Conservation (phyloP, 1,140 invertebrate genomes). For the Liolophura sinensis region DNA sequence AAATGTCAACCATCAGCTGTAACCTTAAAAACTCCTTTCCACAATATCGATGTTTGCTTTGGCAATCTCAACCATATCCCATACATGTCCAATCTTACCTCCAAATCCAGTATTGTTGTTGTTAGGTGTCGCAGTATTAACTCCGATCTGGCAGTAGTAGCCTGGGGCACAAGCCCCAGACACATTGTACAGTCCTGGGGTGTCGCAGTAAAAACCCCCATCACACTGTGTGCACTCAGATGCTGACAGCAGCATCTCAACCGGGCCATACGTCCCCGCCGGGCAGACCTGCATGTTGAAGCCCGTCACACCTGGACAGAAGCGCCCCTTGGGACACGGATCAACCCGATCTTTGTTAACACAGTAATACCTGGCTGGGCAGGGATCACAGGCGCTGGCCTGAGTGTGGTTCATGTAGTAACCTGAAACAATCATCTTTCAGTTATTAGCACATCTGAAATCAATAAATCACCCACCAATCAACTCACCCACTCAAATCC, state of each 20-base stretch:
- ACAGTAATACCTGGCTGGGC: constrained; percentile 51
- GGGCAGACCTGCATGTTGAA: constrained; percentile 44
- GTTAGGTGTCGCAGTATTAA: constrained; percentile 43
- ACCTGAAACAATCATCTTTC: constrained; percentile 27
- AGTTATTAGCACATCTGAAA: background rate
- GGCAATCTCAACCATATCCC: background rate
- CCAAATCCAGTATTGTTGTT: constrained; percentile 52
- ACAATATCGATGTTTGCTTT: background rate
- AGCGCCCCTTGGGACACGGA: constrained; percentile 44
- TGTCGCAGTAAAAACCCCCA: constrained; percentile 48
- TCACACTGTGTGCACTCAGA: constrained; percentile 49
- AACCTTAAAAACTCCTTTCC: background rate
- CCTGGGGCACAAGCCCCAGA: constrained; percentile 41
- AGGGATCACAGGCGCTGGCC: constrained; percentile 42
- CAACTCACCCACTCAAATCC: background rate
- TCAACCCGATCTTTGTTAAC: constrained; percentile 44
- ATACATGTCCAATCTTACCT: constrained; percentile 23
- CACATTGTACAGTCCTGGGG: constrained; percentile 30
- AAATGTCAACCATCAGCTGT: background rate
- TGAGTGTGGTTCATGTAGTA: constrained; percentile 53
- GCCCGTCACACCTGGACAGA: constrained; percentile 45
- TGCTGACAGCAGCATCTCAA: constrained; percentile 27
- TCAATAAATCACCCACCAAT: background rate
- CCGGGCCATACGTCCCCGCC: constrained; percentile 42
- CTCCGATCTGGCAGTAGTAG: constrained; percentile 48